phyloP scores from a whole-genome alignment of 2,113 vertebrate genomes.

The Macaca fascicularis region T2T-MFA8v1.1 NC_088391.1:52089501-52090000 shows the following conservation, averaged over 20 bases:
- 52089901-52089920: background rate
- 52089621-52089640: background rate
- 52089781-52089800: background rate
- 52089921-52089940: background rate
- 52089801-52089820: background rate
- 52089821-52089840: background rate
- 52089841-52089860: background rate
- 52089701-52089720: background rate
- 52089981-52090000: too few relatives aligned
- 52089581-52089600: background rate
- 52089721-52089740: too few relatives aligned
- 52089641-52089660: background rate
- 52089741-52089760: background rate
- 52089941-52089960: background rate
- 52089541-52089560: background rate
- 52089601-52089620: background rate
- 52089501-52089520: fast-evolving
- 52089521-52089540: background rate
- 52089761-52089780: background rate
- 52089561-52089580: background rate
- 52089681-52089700: background rate
- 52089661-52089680: background rate
- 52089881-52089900: background rate
- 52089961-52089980: background rate
- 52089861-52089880: background rate